phyloP scores from a whole-genome alignment of 2,888 invertebrate species.

The Neelides folsomi region DNA sequence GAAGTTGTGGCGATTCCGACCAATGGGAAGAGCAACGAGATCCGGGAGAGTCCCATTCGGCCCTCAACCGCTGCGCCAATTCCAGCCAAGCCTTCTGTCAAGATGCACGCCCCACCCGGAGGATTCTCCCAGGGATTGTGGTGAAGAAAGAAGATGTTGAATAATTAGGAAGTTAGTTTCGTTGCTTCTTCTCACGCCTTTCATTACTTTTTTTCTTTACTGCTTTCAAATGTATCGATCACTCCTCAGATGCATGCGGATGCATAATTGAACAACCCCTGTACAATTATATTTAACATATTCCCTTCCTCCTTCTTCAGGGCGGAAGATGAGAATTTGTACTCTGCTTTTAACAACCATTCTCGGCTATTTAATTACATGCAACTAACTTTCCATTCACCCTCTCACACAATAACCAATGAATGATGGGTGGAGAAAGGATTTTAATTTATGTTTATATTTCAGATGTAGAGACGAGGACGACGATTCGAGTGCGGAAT shows the following conservation, averaged over 20 bases:
- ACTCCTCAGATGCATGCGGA: too few relatives aligned
- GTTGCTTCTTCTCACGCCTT: conserved; percentile 1
- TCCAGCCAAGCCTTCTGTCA: conserved; percentile 26
- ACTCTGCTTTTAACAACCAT: neutral
- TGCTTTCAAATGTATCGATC: neutral
- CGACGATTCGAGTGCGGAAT: conserved; percentile 72
- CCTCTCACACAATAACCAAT: conserved; percentile 1
- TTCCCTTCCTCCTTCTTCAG: too few relatives aligned
- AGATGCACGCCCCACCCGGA: conserved; percentile 36
- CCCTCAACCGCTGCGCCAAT: too few relatives aligned
- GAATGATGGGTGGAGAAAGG: neutral
- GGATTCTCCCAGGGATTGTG: conserved; percentile 36
- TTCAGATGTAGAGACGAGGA: conserved; percentile 54
- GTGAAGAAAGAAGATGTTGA: conserved; percentile 21
- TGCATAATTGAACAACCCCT: too few relatives aligned
- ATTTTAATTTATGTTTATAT: conserved; percentile 9
- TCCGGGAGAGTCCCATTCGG: too few relatives aligned
- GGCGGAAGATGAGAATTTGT: too few relatives aligned
- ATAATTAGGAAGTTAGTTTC: neutral
- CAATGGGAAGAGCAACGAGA: too few relatives aligned
- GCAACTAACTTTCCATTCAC: neutral
- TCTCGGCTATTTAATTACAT: neutral
- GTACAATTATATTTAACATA: too few relatives aligned
- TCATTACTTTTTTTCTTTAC: neutral
- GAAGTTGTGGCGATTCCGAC: conserved; percentile 67